Conservation (phyloP, 1,140 invertebrate species). For the Pogonomyrmex californicus region DNA sequence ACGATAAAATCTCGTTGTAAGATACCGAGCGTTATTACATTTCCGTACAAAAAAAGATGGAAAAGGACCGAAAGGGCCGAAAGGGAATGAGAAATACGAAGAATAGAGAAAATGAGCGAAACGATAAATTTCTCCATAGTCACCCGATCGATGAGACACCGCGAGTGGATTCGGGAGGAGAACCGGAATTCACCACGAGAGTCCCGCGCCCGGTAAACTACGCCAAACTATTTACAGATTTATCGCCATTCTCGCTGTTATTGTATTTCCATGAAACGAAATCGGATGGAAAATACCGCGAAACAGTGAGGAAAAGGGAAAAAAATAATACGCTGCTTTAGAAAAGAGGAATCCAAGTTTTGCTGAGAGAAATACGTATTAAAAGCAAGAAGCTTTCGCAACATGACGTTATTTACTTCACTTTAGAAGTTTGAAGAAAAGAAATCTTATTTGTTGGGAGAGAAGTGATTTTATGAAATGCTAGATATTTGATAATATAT, state of each 20-base stretch:
- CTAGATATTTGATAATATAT: background rate
- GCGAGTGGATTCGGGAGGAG: constrained; percentile 30
- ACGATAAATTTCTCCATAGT: constrained; percentile 54
- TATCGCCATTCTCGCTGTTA: constrained; percentile 52
- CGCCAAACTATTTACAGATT: constrained; percentile 60
- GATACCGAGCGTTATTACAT: constrained; percentile 56
- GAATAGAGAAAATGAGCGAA: constrained; percentile 57
- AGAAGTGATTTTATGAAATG: background rate
- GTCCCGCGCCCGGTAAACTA: constrained; percentile 47
- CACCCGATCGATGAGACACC: constrained; percentile 40
- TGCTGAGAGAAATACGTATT: background rate
- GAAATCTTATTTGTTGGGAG: background rate
- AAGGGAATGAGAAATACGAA: constrained; percentile 53
- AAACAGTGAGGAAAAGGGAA: background rate
- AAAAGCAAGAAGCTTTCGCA: constrained; percentile 1
- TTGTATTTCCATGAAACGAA: constrained; percentile 54
- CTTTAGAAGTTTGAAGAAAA: background rate
- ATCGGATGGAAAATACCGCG: constrained; percentile 59
- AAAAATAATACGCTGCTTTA: background rate
- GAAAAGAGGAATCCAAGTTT: constrained; percentile 8
- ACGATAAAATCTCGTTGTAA: constrained; percentile 50
- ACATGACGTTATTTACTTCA: constrained; percentile 11
- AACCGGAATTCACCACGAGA: constrained; percentile 40
- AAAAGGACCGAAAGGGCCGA: background rate
- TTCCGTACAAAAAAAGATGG: constrained; percentile 17